Evolutionary conservation across 2,113 vertebrate genomes (phyloP), one percentile per base, ranked within the genome.

Genomic region (Etheostoma cragini): DNA sequence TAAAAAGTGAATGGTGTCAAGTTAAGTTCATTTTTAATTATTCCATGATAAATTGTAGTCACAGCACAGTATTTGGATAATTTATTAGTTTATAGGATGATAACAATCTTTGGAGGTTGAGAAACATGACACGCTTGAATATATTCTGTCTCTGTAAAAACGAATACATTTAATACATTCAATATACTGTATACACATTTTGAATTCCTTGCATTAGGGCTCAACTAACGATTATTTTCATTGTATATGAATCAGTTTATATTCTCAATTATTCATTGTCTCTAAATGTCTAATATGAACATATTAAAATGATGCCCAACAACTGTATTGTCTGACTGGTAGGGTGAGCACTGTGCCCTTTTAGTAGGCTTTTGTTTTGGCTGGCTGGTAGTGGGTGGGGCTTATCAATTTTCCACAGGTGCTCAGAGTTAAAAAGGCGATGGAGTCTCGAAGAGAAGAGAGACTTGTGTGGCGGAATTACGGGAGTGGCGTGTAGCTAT

Each of bases 1-100:
- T 42, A 72, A 73, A 88, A 89, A 70, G 80, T 69, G 70, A 79
- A 58, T 8, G 1, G 68, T 87, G 82, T 87, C 76, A 78, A 78
- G 80, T 79, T 68, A 54, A 85, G 80, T 88, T 80, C 73, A 87
- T 73, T 81, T 81, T 75, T 84, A 80, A 88, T 86, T 85, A 85
- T 83, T 82, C 58, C 5, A 7, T 74, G 69, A 84, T 85, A 49
- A 80, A 76, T 67, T 76, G 62, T 47, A 64, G 45, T 45, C 38
- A 65, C 61, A 22, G 53, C 26, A 38, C 17, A 71, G 30, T 24
- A 42, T 46, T 72, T 73, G 38, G 42, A 38, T 54, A 66, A 45
- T 76, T 67, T 5, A 5, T 5, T 30, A 17, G 45, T 67, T 71
- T 42, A 1, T 21, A n/a, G 16, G 0, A 49, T 54, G 5, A 60